Evolutionary conservation across 1,140 invertebrate genomes (phyloP), one percentile per base, ranked within the genome.

Genomic region (Drosophila suzukii): DNA sequence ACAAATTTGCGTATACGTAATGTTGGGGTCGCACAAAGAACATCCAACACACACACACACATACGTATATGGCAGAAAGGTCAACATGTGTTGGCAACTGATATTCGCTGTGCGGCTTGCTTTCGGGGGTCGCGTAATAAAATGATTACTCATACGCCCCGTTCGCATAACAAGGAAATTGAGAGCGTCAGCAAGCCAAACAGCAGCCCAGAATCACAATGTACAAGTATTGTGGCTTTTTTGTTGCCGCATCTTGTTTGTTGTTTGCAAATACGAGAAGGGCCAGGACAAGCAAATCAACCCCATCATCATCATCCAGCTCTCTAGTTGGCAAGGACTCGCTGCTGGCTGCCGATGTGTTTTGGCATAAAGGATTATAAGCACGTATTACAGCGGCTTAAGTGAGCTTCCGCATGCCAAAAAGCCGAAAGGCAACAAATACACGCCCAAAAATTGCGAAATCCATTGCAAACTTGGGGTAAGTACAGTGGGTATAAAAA

Each of bases 131-230:
- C 78, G 65, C 54, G 83, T 75, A 86, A 88, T 83, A 88, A 83
- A 83, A 76, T 88, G 79, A 86, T 86, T 86, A 86, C 83, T 65
- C 76, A 83, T 83, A 86, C 83, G 80, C 79, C 58, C 59, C 63
- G 54, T 59, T 38, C 20, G 30, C 47, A 50, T 34, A 32, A 39
- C 41, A 61, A 54, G 46, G 34, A 78, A 86, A 86, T 75, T 86
- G 78, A 75, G 75, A 78, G 76, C 73, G 63, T 86, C 78, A 65
- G 30, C 62, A 78, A 68, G 41, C 57, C 73, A 70, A 66, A 66
- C 58, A 66, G 34, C 58, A 66, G 34, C 32, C 15, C 13, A 43
- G 39, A 62, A 49, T 71, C 38, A 39, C 38, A 39, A 39, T 39
- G 13, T 39, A 39, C 38, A 39, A 39, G 49, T 47, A 44, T 47